These are phyloP conservation scores for Unio delphinus DNA, from an alignment of 2,888 invertebrate species.

Conservation along the genomic window DNA sequence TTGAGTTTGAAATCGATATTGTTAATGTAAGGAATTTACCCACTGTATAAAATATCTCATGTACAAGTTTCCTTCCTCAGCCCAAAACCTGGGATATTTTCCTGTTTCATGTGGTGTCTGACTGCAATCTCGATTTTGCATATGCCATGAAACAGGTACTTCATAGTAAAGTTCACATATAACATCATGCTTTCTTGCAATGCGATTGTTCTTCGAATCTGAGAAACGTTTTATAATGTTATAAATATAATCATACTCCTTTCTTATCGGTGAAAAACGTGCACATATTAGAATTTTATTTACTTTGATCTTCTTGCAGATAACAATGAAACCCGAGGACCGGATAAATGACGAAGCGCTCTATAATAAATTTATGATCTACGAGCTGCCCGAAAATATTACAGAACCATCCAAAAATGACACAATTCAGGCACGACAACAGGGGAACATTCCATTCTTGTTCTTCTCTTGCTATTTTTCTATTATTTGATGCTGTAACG, in stretches of 20 bases:
- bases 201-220: too few relatives aligned
- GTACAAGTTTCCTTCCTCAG: too few relatives aligned
- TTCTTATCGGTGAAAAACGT: not conserved
- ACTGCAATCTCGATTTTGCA: too few relatives aligned
- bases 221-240: too few relatives aligned
- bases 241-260: not conserved
- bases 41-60: too few relatives aligned
- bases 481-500: not conserved
- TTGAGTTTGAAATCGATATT: conserved; percentile 89
- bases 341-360: conserved; percentile 91
- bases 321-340: conserved; percentile 81
- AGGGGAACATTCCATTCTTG: not conserved
- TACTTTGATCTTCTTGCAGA: conserved; percentile 71
- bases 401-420: conserved; percentile 32
- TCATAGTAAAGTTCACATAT: too few relatives aligned
- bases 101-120: too few relatives aligned
- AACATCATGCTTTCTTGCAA: too few relatives aligned
- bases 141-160: too few relatives aligned
- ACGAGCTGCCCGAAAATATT: conserved; percentile 82
- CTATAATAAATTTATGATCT: conserved; percentile 87
- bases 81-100: too few relatives aligned
- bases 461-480: not conserved
- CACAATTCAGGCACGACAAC: conserved; percentile 11
- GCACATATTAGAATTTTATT: not conserved
- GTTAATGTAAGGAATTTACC: conserved; percentile 83